Conservation (phyloP, 2,797 vertebrate species). For the Poeciliopsis infans region DNA sequence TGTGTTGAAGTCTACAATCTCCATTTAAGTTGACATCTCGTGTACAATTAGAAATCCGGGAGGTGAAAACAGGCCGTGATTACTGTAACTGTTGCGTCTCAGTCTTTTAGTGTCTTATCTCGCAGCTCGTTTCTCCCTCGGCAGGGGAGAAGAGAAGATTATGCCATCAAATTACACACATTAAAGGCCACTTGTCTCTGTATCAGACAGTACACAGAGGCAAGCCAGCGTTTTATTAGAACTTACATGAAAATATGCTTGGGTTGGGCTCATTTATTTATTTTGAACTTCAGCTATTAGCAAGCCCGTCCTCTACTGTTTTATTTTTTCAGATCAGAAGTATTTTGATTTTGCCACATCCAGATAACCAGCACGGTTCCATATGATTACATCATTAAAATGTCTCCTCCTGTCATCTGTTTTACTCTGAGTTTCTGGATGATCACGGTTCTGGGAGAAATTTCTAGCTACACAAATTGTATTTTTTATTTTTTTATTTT, state of each 20-base stretch:
- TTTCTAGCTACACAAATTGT: not conserved
- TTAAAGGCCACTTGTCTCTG: not conserved
- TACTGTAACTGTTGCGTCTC: not conserved
- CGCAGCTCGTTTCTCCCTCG: not conserved
- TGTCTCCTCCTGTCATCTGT: not conserved
- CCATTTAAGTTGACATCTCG: not conserved
- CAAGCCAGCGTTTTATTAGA: not conserved
- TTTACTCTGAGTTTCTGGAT: not conserved
- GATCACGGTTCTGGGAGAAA: not conserved
- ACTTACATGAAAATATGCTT: not conserved
- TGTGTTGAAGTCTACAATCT: not conserved
- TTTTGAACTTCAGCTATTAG: not conserved
- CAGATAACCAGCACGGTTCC: not conserved
- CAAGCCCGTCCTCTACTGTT: not conserved
- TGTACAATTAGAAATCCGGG: not conserved
- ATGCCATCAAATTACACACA: not conserved
- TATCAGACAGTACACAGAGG: not conserved
- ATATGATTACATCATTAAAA: not conserved
- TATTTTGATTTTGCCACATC: not conserved
- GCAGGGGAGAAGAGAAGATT: not conserved
- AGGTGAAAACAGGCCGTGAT: not conserved
- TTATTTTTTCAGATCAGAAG: not conserved
- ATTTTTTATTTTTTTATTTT: not conserved
- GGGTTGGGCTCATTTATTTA: not conserved
- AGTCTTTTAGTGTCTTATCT: not conserved